Percentiles rank a stretch among this genome's conserved stretches.
Evolutionary conservation across 2,797 vertebrate genomes (phyloP).

Genomic region (Poecilia gillii): DNA sequence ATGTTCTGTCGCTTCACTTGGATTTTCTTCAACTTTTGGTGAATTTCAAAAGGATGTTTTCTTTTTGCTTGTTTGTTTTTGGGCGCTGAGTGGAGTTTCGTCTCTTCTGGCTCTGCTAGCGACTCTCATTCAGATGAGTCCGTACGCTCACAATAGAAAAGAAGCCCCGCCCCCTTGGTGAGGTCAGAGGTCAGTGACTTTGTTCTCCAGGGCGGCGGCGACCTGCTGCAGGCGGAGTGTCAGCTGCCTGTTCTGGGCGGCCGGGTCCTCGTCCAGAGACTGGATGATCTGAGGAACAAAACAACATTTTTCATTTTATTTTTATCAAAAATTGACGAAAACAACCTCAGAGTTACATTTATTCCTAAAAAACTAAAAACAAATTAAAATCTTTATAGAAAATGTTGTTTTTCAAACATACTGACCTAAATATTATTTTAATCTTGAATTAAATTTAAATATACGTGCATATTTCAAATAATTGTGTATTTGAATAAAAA

Average conservation of each 20-base stretch:
- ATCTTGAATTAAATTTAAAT: background rate
- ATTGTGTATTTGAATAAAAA: background rate
- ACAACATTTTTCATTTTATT: background rate
- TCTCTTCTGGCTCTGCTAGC: slow-evolving; percentile 29
- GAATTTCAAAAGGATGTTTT: slow-evolving; percentile 2
- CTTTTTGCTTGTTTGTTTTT: background rate
- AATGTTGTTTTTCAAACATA: background rate
- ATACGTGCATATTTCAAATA: background rate
- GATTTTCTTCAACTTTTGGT: slow-evolving; percentile 6
- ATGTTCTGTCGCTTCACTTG: slow-evolving; percentile 17
- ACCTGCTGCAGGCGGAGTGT: slow-evolving; percentile 97
- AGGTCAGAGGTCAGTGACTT: slow-evolving; percentile 94
- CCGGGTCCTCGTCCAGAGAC: slow-evolving; percentile 94
- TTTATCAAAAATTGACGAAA: no score
- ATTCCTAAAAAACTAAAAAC: no score
- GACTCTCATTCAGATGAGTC: slow-evolving; percentile 40
- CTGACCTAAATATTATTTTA: background rate
- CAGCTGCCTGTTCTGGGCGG: slow-evolving; percentile 96
- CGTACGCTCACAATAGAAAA: slow-evolving; percentile 34
- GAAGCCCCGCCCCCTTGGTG: slow-evolving; percentile 9
- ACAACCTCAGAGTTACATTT: no score
- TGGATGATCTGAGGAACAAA: slow-evolving; percentile 87
- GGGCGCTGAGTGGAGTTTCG: slow-evolving; percentile 5
- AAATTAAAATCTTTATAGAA: background rate
- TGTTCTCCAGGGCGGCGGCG: slow-evolving; percentile 95